Evolutionary conservation across 1,140 invertebrate species (phyloP), one percentile per base, ranked within the genome.

Genomic region (Danaus plexippus): DNA sequence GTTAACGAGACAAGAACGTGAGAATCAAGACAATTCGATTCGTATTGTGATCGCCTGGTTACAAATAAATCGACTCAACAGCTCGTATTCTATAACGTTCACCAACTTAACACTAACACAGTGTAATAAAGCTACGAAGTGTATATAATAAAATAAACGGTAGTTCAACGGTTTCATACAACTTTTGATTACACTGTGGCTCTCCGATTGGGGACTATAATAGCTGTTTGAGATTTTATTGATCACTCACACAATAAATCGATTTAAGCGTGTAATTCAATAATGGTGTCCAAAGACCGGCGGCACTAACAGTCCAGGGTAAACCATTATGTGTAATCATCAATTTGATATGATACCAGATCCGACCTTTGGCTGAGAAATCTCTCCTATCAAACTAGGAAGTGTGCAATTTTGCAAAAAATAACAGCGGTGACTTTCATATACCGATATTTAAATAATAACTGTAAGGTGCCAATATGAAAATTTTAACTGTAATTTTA

Each of bases 1-100:
- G 66, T 69, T 77, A 78, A 79, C 62, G 70, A 79, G 78, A 83
- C 69, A 81, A 80, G 80, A 82, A 83, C 82, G 82, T 85, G 80
- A 85, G 80, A 85, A 83, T 72, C 71, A 68, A 67, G 42, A 61
- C 57, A 61, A 79, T 79, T 82, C 66, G 75, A 71, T 66, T 58
- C 70, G 70, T 66, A 63, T 63, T 71, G 71, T 75, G 67, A 69
- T 63, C 61, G 63, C 62, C 73, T 85, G 71, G 78, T 85, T 82
- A 79, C 72, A 85, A 79, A 75, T 71, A 69, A 83, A 80, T 83
- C 78, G 75, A 63, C 61, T 69, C 66, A 82, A 83, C 79, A 80
- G 83, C 83, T 83, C 74, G 73, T 72, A 67, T 59, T 51, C 47
- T 52, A 64, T 55, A 68, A 62, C 54, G 49, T 57, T 64, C 53